phyloP scores from a whole-genome alignment of 92 coral and sea anemone genomes.

The Montipora capitata region DNA sequence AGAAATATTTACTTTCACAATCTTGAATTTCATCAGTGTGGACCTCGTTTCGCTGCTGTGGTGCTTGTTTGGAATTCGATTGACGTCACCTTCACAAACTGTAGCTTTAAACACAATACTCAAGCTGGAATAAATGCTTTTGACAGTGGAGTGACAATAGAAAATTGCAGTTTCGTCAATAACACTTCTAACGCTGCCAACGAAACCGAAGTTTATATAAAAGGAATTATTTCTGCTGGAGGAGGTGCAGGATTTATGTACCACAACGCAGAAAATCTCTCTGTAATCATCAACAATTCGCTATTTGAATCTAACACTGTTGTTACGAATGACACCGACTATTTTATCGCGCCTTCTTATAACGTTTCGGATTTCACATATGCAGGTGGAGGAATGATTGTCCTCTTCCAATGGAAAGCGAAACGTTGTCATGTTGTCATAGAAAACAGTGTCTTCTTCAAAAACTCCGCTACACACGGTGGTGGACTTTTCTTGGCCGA shows the following conservation, averaged over 20 bases:
- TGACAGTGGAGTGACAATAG: slow-evolving; percentile 79
- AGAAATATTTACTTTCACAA: slow-evolving; percentile 63
- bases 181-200: slow-evolving; percentile 73
- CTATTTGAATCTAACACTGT: slow-evolving; percentile 77
- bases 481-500: slow-evolving; percentile 82
- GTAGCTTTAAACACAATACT: slow-evolving; percentile 80
- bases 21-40: slow-evolving; percentile 81
- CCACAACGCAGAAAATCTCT: slow-evolving; percentile 28
- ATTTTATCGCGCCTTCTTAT: slow-evolving; percentile 76
- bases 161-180: slow-evolving; percentile 73
- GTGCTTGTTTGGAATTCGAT: slow-evolving; percentile 77
- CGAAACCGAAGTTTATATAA: slow-evolving; percentile 34
- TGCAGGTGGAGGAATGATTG: slow-evolving; percentile 81
- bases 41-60: slow-evolving; percentile 78
- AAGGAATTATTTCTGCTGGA: slow-evolving; percentile 74
- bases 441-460: slow-evolving; percentile 52
- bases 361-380: slow-evolving; percentile 67
- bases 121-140: slow-evolving; percentile 86
- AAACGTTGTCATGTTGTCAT: slow-evolving; percentile 55
- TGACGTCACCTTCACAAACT: slow-evolving; percentile 73
- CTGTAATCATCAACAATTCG: slow-evolving; percentile 59
- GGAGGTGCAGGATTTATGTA: slow-evolving; percentile 81
- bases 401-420: slow-evolving; percentile 55
- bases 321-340: slow-evolving; percentile 58
- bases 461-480: slow-evolving; percentile 92